A percentile compares a stretch with the other conserved stretches of the same genome.
Evolutionary conservation across 2,888 invertebrate genomes (phyloP).

Genomic region (Uloborus plumipes): DNA sequence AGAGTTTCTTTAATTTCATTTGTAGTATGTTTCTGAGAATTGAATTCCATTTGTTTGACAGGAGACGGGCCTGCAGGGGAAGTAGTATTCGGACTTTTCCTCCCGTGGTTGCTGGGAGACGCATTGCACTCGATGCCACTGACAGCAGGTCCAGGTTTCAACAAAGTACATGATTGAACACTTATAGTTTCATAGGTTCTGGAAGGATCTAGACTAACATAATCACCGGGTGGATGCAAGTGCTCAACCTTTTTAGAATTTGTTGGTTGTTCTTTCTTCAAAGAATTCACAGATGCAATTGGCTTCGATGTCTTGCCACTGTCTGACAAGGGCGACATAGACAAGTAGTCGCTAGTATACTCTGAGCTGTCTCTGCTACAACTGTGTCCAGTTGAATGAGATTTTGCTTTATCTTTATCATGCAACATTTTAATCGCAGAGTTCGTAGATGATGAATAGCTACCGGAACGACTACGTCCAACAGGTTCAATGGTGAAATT

Average conservation of each 20-base stretch:
- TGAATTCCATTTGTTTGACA: no score
- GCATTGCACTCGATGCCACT: slow-evolving; percentile 2
- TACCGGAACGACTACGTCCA: slow-evolving; percentile 58
- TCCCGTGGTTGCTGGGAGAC: slow-evolving; percentile 5
- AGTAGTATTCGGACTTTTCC: background rate
- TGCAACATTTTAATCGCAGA: slow-evolving; percentile 34
- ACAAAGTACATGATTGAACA: background rate
- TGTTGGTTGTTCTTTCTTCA: background rate
- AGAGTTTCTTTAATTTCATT: background rate
- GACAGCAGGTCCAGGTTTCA: slow-evolving; percentile 8
- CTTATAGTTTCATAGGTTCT: slow-evolving; percentile 28
- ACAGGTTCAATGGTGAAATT: slow-evolving; percentile 62
- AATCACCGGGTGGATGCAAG: slow-evolving; percentile 57
- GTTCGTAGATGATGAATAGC: slow-evolving; percentile 53
- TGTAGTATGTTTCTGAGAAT: no score
- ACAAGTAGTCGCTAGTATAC: slow-evolving; percentile 34
- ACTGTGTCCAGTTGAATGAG: slow-evolving; percentile 48
- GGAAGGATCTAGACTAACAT: slow-evolving; percentile 58
- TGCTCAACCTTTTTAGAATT: slow-evolving; percentile 20
- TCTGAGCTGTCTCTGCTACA: slow-evolving; percentile 30
- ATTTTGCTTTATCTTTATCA: slow-evolving; percentile 43
- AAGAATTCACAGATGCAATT: background rate
- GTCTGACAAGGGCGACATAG: slow-evolving; percentile 49
- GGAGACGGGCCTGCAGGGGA: slow-evolving; percentile 5
- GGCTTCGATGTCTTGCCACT: slow-evolving; percentile 4